These are phyloP conservation scores for Sipha flava DNA, from an alignment of 1,140 invertebrate species.

Conservation along the genomic window DNA sequence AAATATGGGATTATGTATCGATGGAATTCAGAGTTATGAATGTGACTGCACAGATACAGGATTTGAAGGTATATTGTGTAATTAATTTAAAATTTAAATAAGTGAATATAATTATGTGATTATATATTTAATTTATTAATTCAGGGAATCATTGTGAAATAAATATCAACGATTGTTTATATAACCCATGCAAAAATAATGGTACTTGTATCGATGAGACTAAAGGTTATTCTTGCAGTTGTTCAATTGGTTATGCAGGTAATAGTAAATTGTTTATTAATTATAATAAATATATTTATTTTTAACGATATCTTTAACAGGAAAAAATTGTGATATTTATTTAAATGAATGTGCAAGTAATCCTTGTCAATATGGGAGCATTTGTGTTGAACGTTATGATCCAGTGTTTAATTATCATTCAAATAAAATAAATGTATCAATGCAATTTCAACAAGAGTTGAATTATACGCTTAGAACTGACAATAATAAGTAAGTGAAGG, in stretches of 20 bases:
- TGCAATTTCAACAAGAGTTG: slow-evolving; percentile 58
- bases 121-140: slow-evolving; percentile 9
- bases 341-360: slow-evolving; percentile 70
- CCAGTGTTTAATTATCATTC: slow-evolving; percentile 52
- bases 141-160: slow-evolving; percentile 67
- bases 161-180: slow-evolving; percentile 81
- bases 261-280: slow-evolving; percentile 28
- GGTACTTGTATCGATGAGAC: slow-evolving; percentile 65
- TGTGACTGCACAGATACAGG: slow-evolving; percentile 82
- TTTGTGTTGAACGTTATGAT: slow-evolving; percentile 71
- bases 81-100: background rate
- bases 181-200: slow-evolving; percentile 65
- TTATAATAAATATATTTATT: background rate
- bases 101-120: background rate
- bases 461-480: slow-evolving; percentile 60
- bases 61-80: slow-evolving; percentile 49
- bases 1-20: slow-evolving; percentile 72
- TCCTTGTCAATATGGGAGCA: slow-evolving; percentile 72
- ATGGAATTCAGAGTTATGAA: slow-evolving; percentile 70
- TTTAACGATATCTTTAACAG: slow-evolving; percentile 44
- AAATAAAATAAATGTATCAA: slow-evolving; percentile 46
- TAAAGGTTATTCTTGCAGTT: slow-evolving; percentile 71
- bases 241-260: slow-evolving; percentile 63
- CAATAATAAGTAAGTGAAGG: too few species aligned
- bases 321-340: slow-evolving; percentile 73